These are phyloP conservation scores for Calephelis nemesis DNA, from an alignment of 1,140 invertebrate species.

Conservation along the genomic window DNA sequence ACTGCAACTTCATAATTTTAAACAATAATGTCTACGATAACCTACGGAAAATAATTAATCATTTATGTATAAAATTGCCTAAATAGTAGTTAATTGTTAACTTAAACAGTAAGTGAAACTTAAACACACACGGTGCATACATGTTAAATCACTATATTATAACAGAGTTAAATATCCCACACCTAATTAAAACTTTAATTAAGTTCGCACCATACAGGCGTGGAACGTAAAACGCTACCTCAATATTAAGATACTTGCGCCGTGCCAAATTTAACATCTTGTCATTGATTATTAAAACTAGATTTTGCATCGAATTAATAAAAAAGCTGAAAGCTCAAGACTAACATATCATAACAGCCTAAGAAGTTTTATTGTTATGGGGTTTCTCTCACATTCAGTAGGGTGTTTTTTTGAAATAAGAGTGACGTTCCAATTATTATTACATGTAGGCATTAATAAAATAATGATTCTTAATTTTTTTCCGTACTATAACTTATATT, in stretches of 20 bases:
- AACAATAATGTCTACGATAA: too few species aligned
- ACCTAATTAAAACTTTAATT: conserved; percentile 39
- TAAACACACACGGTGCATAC: neutral
- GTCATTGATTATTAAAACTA: neutral
- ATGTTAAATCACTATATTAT: neutral
- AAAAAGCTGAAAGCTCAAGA: neutral
- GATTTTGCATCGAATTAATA: neutral
- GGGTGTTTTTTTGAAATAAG: too few species aligned
- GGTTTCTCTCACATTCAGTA: too few species aligned
- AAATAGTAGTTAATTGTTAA: too few species aligned
- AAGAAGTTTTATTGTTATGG: neutral
- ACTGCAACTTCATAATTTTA: too few species aligned
- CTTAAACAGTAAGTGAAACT: neutral
- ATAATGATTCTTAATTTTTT: too few species aligned
- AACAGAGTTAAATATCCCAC: conserved; percentile 15
- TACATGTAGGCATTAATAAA: too few species aligned
- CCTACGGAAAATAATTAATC: too few species aligned
- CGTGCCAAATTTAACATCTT: conserved; percentile 31
- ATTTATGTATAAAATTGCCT: too few species aligned
- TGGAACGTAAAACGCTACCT: conserved; percentile 34
- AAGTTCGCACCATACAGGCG: conserved; percentile 35
- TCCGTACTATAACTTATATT: too few species aligned
- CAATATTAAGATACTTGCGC: conserved; percentile 32
- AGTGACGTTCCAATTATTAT: too few species aligned
- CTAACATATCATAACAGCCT: neutral